These are phyloP conservation scores for Aquatica leii DNA, from an alignment of 2,888 invertebrate species.

Conservation along the genomic window DNA sequence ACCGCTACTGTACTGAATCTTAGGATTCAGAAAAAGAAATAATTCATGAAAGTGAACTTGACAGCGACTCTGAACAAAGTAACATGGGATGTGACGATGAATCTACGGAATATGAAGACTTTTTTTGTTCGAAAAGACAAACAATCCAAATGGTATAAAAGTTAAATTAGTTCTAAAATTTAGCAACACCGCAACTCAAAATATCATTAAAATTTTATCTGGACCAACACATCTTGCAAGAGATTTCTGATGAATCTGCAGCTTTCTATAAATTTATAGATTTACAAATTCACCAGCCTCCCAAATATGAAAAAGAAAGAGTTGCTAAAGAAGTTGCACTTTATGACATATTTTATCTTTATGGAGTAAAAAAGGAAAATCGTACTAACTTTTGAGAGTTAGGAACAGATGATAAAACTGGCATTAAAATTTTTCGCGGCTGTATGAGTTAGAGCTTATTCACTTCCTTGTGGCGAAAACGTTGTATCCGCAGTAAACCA, in stretches of 20 bases:
- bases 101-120: slow-evolving; percentile 8
- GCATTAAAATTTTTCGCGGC: too few species aligned
- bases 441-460: slow-evolving; percentile 30
- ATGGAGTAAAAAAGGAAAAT: slow-evolving; percentile 21
- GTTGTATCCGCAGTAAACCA: too few species aligned
- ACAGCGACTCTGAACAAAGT: slow-evolving; percentile 21
- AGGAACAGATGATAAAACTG: too few species aligned
- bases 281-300: slow-evolving; percentile 22
- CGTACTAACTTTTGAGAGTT: slow-evolving; percentile 30
- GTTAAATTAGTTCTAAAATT: slow-evolving; percentile 2
- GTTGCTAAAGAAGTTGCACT: slow-evolving; percentile 31
- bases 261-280: slow-evolving; percentile 30
- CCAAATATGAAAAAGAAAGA: slow-evolving; percentile 22
- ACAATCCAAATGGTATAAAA: slow-evolving; percentile 19
- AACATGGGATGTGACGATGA: too few species aligned
- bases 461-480: too few species aligned
- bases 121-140: slow-evolving; percentile 20
- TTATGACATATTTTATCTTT: slow-evolving; percentile 27
- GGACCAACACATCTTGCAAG: slow-evolving; percentile 17
- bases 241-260: slow-evolving; percentile 22
- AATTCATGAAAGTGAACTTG: background rate
- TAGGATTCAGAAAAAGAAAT: slow-evolving; percentile 12
- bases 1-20: slow-evolving; percentile 6
- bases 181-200: slow-evolving; percentile 9
- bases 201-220: slow-evolving; percentile 15